Percentiles rank a stretch among this genome's conserved stretches.
These are phyloP conservation scores for Lycopodina hypogea DNA, from an alignment of 37 sponge, comb jelly and placozoan genomes.

Conservation along the genomic window DNA sequence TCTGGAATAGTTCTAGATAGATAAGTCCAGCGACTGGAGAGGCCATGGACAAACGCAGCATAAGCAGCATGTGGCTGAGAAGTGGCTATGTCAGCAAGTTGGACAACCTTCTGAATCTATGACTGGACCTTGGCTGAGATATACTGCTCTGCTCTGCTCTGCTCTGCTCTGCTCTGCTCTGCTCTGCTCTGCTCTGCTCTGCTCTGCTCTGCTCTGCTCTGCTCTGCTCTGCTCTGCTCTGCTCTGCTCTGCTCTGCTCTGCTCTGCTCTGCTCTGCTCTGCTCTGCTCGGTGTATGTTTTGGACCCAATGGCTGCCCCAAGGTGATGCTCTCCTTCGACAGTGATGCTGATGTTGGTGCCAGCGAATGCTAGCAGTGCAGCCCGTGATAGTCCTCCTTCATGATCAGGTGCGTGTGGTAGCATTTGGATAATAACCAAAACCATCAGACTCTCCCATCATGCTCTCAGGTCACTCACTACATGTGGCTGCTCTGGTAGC, in stretches of 20 bases:
- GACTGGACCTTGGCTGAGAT: constrained; percentile 29
- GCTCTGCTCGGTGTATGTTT: constrained; percentile 14
- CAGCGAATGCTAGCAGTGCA: constrained; percentile 35
- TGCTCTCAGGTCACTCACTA: constrained; percentile 12
- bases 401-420: constrained; percentile 54
- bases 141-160: constrained; percentile 28
- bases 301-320: constrained; percentile 48
- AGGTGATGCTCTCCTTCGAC: constrained; percentile 52
- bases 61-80: constrained; percentile 48
- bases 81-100: constrained; percentile 34
- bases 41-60: constrained; percentile 27
- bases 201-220: too few relatives aligned
- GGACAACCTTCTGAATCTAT: constrained; percentile 25
- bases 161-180: too few relatives aligned
- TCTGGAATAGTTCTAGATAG: not conserved
- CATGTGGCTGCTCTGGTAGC: constrained; percentile 34
- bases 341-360: constrained; percentile 42
- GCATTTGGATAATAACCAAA: constrained; percentile 60
- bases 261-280: too few relatives aligned
- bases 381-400: constrained; percentile 31
- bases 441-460: constrained; percentile 32
- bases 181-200: too few relatives aligned
- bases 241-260: too few relatives aligned
- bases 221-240: too few relatives aligned
- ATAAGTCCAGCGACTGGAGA: constrained; percentile 21